Base-by-base conservation (phyloP, 2,113 vertebrate species). In the Chelonoidis abingdonii region DNA sequence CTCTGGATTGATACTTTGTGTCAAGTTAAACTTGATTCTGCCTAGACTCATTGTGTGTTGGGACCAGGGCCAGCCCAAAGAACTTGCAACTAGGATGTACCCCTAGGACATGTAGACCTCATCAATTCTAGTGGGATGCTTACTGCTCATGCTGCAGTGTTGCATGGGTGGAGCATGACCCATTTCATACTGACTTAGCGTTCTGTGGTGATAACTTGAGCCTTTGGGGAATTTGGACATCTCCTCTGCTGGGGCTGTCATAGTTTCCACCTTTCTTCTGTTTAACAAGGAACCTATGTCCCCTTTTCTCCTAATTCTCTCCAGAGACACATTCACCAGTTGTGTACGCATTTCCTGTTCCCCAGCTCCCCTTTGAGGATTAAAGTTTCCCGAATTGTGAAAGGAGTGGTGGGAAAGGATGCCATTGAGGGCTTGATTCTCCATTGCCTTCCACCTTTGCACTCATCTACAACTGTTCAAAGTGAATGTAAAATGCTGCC, bases 1-100 rank as follows among this genome's bases (percentile, higher is more conserved):
- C 8, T 21, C 21, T 38, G 59, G 31, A 41, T 1, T 0, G 3
- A 35, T 0, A 3, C 65, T 69, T 69, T 4, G 41, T 17, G 16
- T 27, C 5, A 25, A 27, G 78, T 53, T 2, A 9, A 86, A 2
- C 0, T 2, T 0, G 2, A 12, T 50, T 65, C n/a, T 82, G 2
- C 57, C 0, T 2, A 82, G 35, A 65, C 16, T 8, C 16, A 1
- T 69, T 69, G 35, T 27, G 13, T 9, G 41, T 8, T 10, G 83
- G 53, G 47, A 72, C 4, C 4, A 65, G 10, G 50, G 21, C 54
- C 81, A 27, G 14, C 65, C 89, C 50, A 3, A n/a, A 5, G 35
- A 41, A 0, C 0, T 0, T 21, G 69, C 80, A 59, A 19, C 86
- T 86, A 1, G 0, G 0, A 50, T 8, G 2, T 29, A n/a, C 35